phyloP scores from a whole-genome alignment of 2,797 vertebrate species.

The Pangasius krempfi region DNA sequence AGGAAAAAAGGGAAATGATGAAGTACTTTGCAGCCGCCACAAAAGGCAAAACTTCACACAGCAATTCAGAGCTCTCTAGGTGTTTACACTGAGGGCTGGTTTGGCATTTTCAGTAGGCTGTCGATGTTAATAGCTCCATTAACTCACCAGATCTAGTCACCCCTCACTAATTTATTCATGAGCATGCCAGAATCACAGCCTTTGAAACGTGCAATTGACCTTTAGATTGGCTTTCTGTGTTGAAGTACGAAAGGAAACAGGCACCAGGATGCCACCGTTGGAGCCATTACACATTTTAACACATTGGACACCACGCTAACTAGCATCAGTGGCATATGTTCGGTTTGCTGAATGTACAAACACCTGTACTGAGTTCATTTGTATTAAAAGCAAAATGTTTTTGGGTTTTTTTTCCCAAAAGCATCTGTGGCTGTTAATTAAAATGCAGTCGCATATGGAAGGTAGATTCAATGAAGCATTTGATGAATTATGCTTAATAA shows the following conservation, averaged over 20 bases:
- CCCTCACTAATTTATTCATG: slow-evolving; percentile 62
- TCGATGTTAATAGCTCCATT: slow-evolving; percentile 59
- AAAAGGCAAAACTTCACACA: slow-evolving; percentile 37
- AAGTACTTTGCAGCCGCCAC: not conserved
- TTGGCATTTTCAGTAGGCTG: slow-evolving; percentile 58
- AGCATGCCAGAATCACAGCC: slow-evolving; percentile 52
- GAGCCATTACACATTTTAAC: slow-evolving; percentile 46
- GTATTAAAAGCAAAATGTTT: not conserved
- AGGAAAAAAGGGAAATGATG: not conserved
- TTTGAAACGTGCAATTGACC: slow-evolving; percentile 62
- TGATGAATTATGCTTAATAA: not conserved
- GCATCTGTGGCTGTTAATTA: slow-evolving; percentile 2
- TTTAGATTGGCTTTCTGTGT: slow-evolving; percentile 53
- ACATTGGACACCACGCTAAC: slow-evolving; percentile 43
- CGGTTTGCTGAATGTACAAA: slow-evolving; percentile 6
- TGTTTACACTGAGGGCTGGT: slow-evolving; percentile 36
- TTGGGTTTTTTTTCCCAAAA: not conserved
- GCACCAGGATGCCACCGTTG: slow-evolving; percentile 34
- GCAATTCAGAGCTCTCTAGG: slow-evolving; percentile 42
- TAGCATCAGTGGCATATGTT: slow-evolving; percentile 23
- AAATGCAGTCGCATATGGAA: not conserved
- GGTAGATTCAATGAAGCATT: not conserved
- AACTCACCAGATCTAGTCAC: slow-evolving; percentile 55
- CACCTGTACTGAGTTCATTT: slow-evolving; percentile 4
- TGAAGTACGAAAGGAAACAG: slow-evolving; percentile 47